These are phyloP conservation scores for Lottia gigantea DNA, from an alignment of 2,888 invertebrate genomes.

Conservation along the genomic window DNA sequence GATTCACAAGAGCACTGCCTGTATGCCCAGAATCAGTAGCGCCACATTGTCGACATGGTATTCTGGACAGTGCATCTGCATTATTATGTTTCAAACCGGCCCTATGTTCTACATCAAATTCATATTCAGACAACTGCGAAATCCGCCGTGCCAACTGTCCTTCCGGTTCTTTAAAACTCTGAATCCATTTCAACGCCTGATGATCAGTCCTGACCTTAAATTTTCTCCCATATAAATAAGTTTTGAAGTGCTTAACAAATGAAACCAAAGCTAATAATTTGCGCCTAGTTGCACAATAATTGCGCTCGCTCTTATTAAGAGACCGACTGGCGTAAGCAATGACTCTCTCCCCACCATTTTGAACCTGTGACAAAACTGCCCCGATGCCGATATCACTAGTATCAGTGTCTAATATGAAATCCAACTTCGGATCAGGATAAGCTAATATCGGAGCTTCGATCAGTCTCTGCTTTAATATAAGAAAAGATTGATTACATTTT, in stretches of 20 bases:
- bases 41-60: slow-evolving; percentile 2
- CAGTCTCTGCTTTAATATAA: slow-evolving; percentile 15
- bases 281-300: neutral
- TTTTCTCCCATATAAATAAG: slow-evolving; percentile 18
- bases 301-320: neutral
- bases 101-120: slow-evolving; percentile 17
- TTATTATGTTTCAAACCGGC: neutral
- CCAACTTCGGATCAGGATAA: neutral
- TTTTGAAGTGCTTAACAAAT: slow-evolving; percentile 1
- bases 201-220: slow-evolving; percentile 17
- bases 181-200: neutral
- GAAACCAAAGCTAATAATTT: slow-evolving; percentile 16
- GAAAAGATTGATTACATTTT: slow-evolving; percentile 15
- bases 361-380: slow-evolving; percentile 16
- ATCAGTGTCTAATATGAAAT: slow-evolving; percentile 19
- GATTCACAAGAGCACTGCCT: too few relatives aligned
- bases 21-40: too few relatives aligned
- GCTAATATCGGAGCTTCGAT: slow-evolving; percentile 12
- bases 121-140: slow-evolving; percentile 13
- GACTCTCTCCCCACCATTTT: slow-evolving; percentile 5
- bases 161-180: slow-evolving; percentile 14
- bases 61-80: slow-evolving; percentile 8
- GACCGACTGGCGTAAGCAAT: slow-evolving; percentile 13
- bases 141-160: slow-evolving; percentile 21
- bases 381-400: neutral